These are phyloP conservation scores for Junonia oenone DNA, from an alignment of 2,888 invertebrate species.

Conservation along the genomic window DNA sequence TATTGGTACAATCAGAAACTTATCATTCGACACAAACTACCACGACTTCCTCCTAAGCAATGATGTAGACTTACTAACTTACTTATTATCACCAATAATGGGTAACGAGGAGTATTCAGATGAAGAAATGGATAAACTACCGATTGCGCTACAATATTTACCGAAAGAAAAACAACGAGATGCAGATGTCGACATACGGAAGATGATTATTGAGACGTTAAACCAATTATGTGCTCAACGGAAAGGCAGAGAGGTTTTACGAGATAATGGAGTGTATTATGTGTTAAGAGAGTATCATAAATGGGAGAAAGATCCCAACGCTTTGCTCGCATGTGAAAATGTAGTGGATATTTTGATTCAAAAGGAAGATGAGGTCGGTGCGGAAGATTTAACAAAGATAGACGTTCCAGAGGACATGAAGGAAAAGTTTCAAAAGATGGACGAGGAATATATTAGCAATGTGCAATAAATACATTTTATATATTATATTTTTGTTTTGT, in stretches of 20 bases:
- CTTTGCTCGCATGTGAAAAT: constrained; percentile 87
- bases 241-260: constrained; percentile 84
- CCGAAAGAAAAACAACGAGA: constrained; percentile 87
- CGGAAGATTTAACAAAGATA: constrained; percentile 87
- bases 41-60: constrained; percentile 54
- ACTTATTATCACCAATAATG: constrained; percentile 89
- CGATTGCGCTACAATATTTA: constrained; percentile 86
- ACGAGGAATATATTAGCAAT: constrained; percentile 70
- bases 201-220: constrained; percentile 89
- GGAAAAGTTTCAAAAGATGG: constrained; percentile 85
- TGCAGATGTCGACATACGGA: constrained; percentile 86
- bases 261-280: constrained; percentile 91
- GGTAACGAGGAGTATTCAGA: constrained; percentile 93
- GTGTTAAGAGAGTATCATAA: constrained; percentile 94
- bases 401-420: constrained; percentile 86
- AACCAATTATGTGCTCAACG: constrained; percentile 89
- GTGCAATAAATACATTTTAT: constrained; percentile 17
- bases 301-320: constrained; percentile 88
- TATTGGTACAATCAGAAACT: constrained; percentile 86
- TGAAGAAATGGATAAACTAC: constrained; percentile 92
- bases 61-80: constrained; percentile 85
- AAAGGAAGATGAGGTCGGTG: constrained; percentile 91
- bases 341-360: constrained; percentile 93
- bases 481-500: no score
- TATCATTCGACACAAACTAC: constrained; percentile 83